Conservation (phyloP, 1,140 invertebrate species). For the Oreohelix idahoensis region DNA sequence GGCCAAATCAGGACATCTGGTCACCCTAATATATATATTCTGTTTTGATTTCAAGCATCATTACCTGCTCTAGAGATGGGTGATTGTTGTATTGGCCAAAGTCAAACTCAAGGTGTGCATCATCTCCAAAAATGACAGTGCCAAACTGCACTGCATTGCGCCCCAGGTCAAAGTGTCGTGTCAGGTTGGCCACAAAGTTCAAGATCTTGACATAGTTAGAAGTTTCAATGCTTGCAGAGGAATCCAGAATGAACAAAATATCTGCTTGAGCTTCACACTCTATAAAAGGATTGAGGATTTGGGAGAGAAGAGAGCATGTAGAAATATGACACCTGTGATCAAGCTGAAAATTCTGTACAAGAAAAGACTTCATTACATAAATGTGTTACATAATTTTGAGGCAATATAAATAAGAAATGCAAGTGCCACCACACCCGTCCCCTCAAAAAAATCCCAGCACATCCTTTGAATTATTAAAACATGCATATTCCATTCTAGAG, state of each 20-base stretch:
- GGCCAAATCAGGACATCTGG: too few species aligned
- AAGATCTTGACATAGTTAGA: background rate
- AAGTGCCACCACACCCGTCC: too few species aligned
- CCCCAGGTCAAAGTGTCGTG: background rate
- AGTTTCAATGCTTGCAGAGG: background rate
- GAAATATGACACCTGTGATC: too few species aligned
- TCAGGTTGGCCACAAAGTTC: slow-evolving; percentile 5
- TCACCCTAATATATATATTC: too few species aligned
- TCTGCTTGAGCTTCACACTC: background rate
- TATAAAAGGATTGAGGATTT: background rate
- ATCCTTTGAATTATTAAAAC: too few species aligned
- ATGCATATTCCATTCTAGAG: too few species aligned
- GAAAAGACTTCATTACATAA: too few species aligned
- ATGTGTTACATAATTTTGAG: too few species aligned
- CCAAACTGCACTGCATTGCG: background rate
- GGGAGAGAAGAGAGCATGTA: too few species aligned
- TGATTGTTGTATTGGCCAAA: background rate
- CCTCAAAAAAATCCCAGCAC: too few species aligned
- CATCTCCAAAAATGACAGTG: slow-evolving; percentile 1
- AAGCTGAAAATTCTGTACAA: too few species aligned
- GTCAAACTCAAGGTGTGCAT: background rate
- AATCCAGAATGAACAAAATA: slow-evolving; percentile 7
- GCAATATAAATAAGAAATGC: too few species aligned
- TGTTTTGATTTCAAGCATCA: background rate
- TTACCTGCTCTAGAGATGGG: background rate